Base-by-base conservation (phyloP, 1,140 invertebrate genomes). In the Agrypnia vestita region DNA sequence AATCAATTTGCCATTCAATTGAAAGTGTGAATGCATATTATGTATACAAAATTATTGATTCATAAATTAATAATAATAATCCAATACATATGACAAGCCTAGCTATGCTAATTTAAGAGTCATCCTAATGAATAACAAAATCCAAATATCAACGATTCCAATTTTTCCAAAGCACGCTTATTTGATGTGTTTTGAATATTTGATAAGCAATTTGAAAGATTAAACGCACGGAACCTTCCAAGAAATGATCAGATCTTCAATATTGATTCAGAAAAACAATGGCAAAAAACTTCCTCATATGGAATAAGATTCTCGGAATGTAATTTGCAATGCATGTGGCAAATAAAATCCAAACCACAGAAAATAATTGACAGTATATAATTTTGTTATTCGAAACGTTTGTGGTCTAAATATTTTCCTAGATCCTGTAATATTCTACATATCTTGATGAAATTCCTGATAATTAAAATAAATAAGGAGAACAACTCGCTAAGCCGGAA, bases 111-210 rank as follows among this genome's bases (percentile, higher is more conserved):
- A 35, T 35, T 6, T 35, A 35, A 35, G 25, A 35, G 25, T 35
- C 25, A 35, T 35, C 25, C 6, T 35, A 35, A 35, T 35, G 6
- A 35, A 35, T 35, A 35, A 35, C 1, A 35, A 35, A 3, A 35
- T 35, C 25, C 1, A 35, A 6, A 3, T 35, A 35, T 35, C 25
- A 6, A 35, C 25, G 1, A 35, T 3, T 1, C 25, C 25, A 35
- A 6, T 3, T 35, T 35, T 35, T 35, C 25, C 25, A 35, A 35
- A 35, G 25, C 25, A 35, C 25, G 15, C 53, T 56, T 17, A 59
- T 10, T 10, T 59, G 55, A 59, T 59, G 55, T 59, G 55, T 21
- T 59, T 3, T 59, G 55, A 59, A 59, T 59, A 21, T 11, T 21
- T 19, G 21, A 21, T 21, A 15, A 9, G 7, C 21, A 59, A 59